phyloP scores from a whole-genome alignment of 2,888 invertebrate species.

The Cyaniris semiargus region DNA sequence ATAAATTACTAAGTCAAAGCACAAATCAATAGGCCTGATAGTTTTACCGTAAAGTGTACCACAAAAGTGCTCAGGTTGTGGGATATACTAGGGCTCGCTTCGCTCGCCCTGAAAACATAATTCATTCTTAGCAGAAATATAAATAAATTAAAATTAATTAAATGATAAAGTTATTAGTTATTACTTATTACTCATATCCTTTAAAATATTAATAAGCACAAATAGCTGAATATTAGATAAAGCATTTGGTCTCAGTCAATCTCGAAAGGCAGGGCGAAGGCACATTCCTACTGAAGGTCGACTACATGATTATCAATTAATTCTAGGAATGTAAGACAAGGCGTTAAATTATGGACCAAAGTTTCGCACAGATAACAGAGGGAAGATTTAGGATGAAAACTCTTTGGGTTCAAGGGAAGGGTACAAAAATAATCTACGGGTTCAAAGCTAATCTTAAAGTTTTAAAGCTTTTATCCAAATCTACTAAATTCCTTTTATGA shows the following conservation, averaged over 20 bases:
- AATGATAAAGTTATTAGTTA: no score
- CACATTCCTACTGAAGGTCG: conserved; percentile 24
- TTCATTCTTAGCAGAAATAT: no score
- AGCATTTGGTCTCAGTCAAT: not conserved
- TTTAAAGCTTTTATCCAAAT: not conserved
- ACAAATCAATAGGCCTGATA: no score
- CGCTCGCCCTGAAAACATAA: no score
- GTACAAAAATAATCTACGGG: not conserved
- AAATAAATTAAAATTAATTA: no score
- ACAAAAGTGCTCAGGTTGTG: no score
- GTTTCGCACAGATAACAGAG: not conserved
- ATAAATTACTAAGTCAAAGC: no score
- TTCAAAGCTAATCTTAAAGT: not conserved
- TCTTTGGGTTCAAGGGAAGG: not conserved
- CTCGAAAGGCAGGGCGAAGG: conserved; percentile 1
- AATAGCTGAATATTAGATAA: not conserved
- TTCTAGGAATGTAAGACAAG: conserved; percentile 25
- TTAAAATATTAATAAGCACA: not conserved
- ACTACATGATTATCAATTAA: conserved; percentile 16
- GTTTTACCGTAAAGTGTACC: no score
- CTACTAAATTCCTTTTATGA: no score
- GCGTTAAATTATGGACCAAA: not conserved
- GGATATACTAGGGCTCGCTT: no score
- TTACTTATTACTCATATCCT: no score
- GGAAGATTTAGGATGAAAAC: not conserved